Conservation (phyloP, 2,113 vertebrate species). For the Corythoichthys intestinalis region DNA sequence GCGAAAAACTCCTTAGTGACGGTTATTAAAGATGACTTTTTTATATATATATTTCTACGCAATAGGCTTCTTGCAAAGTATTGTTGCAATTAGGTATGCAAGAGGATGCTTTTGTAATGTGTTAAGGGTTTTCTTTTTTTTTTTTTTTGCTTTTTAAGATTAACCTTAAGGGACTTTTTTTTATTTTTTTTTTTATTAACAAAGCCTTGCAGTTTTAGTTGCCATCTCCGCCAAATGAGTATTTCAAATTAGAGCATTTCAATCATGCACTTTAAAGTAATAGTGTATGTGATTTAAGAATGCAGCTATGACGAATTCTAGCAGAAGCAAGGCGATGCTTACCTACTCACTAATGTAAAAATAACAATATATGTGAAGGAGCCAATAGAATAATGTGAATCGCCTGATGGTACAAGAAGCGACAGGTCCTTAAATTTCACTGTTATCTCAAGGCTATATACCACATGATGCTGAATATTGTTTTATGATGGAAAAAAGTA, state of each 20-base stretch:
- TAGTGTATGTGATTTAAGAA: constrained; percentile 29
- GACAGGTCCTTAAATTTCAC: constrained; percentile 47
- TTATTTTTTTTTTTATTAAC: neutral
- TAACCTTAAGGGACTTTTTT: constrained; percentile 9
- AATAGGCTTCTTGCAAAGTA: constrained; percentile 1
- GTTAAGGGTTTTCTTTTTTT: neutral
- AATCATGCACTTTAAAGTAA: constrained; percentile 23
- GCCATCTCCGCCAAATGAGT: constrained; percentile 17
- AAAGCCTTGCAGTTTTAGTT: neutral
- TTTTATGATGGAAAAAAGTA: constrained; percentile 48
- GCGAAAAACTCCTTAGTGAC: neutral
- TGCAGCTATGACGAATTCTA: constrained; percentile 42
- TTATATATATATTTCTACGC: neutral
- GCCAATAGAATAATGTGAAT: constrained; percentile 28
- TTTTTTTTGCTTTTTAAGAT: neutral
- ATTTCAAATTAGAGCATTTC: constrained; percentile 20
- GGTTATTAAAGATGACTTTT: neutral
- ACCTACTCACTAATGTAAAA: constrained; percentile 20
- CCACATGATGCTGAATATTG: constrained; percentile 34
- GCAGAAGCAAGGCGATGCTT: constrained; percentile 16
- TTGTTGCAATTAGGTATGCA: neutral
- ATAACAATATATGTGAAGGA: constrained; percentile 12
- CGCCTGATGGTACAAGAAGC: constrained; percentile 8
- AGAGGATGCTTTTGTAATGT: neutral
- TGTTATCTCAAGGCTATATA: constrained; percentile 35